Percentiles rank a stretch among this genome's conserved stretches.
Conservation (phyloP, 2,113 vertebrate species). For the Mionectes macconnelli region DNA sequence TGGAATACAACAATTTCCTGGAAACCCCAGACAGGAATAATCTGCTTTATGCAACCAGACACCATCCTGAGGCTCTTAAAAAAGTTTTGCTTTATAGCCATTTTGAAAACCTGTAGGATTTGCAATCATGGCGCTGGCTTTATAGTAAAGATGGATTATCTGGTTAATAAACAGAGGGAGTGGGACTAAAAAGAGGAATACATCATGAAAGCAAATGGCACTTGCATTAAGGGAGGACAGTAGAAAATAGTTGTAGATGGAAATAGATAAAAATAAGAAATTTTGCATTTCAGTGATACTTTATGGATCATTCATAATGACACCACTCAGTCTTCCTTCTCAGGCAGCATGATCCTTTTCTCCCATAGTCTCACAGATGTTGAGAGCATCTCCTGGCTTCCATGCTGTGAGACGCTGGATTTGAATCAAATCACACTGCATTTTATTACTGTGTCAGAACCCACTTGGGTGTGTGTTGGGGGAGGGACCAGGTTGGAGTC, state of each 20-base stretch:
- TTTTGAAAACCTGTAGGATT: slow-evolving; percentile 61
- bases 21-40: slow-evolving; percentile 67
- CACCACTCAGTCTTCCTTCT: background rate
- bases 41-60: slow-evolving; percentile 66
- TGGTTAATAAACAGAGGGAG: slow-evolving; percentile 65
- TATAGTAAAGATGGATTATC: slow-evolving; percentile 57
- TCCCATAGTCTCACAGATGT: background rate
- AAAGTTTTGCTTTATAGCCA: slow-evolving; percentile 68
- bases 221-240: slow-evolving; percentile 16
- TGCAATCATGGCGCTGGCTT: slow-evolving; percentile 24
- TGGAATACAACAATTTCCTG: slow-evolving; percentile 72
- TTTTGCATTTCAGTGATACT: background rate
- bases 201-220: slow-evolving; percentile 41
- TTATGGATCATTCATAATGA: background rate
- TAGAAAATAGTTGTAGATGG: background rate
- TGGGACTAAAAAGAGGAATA: slow-evolving; percentile 31
- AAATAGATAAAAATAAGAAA: background rate
- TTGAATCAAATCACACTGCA: background rate
- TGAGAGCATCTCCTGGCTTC: background rate
- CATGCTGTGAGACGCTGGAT: background rate
- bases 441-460: background rate
- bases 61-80: slow-evolving; percentile 64
- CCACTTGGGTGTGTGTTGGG: background rate
- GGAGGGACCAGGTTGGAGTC: background rate
- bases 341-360: background rate